A percentile compares a stretch with the other conserved stretches of the same genome.
phyloP scores from a whole-genome alignment of 2,113 vertebrate genomes.

The Syngnathus floridae region DNA sequence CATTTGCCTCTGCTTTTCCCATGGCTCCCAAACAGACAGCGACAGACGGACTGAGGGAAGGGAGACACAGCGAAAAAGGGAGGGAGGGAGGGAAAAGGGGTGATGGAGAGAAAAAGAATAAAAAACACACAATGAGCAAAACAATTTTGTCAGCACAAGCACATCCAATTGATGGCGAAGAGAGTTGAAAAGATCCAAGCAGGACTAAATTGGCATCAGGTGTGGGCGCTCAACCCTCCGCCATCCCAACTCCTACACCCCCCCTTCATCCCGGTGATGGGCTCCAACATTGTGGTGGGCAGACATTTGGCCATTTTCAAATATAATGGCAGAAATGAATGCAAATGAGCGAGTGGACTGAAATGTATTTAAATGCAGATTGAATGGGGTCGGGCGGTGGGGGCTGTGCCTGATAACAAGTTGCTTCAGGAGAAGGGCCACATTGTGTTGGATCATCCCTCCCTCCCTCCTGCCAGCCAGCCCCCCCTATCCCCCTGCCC shows the following conservation, averaged over 20 bases:
- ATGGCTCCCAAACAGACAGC: slow-evolving; percentile 94
- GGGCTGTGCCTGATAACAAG: slow-evolving; percentile 98
- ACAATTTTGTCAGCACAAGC: slow-evolving; percentile 94
- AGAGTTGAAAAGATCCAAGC: slow-evolving; percentile 82
- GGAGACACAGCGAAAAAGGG: slow-evolving; percentile 1
- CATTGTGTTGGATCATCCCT: slow-evolving; percentile 93
- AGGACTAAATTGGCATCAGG: slow-evolving; percentile 95
- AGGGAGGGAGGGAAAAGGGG: not conserved
- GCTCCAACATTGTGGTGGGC: slow-evolving; percentile 88
- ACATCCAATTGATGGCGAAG: slow-evolving; percentile 89
- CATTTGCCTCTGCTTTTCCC: slow-evolving; percentile 97
- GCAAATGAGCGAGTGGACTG: slow-evolving; percentile 98
- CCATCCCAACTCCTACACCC: not conserved
- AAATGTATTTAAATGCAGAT: slow-evolving; percentile 99
- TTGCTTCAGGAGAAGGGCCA: slow-evolving; percentile 93
- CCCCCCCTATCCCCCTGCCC: slow-evolving; percentile 74
- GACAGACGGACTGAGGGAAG: slow-evolving; percentile 46
- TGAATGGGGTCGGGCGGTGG: slow-evolving; percentile 82
- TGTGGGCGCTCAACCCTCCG: slow-evolving; percentile 67
- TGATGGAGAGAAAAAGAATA: slow-evolving; percentile 27
- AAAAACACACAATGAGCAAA: slow-evolving; percentile 77
- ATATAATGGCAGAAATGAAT: slow-evolving; percentile 99
- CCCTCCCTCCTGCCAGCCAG: slow-evolving; percentile 54
- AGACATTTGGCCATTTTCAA: slow-evolving; percentile 97
- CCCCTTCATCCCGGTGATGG: slow-evolving; percentile 76